These are phyloP conservation scores for Machaerirhynchus nigripectus DNA, from an alignment of 2,113 vertebrate species.

Conservation along the genomic window DNA sequence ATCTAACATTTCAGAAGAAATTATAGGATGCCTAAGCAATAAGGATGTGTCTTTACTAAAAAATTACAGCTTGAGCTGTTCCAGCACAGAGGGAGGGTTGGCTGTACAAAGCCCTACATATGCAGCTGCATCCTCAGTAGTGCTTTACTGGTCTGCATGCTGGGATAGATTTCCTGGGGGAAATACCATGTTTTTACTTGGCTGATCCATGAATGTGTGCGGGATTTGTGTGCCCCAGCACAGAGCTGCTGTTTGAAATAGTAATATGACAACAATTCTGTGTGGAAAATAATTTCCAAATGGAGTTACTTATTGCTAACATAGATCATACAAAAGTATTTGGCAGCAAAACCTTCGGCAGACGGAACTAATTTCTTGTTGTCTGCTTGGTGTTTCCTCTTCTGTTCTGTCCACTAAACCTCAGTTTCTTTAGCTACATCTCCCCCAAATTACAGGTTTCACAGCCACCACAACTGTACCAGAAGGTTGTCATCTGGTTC, in stretches of 20 bases:
- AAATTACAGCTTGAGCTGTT: neutral
- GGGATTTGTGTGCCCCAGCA: neutral
- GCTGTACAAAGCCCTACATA: neutral
- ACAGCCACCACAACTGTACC: neutral
- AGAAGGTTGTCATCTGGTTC: neutral
- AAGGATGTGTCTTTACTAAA: neutral
- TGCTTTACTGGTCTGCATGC: neutral
- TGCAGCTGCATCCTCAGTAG: neutral
- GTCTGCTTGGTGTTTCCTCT: neutral
- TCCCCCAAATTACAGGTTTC: neutral
- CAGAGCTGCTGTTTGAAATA: conserved; percentile 5
- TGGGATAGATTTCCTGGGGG: conserved; percentile 7
- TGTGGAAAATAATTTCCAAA: conserved; percentile 29
- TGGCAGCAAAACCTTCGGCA: conserved; percentile 22
- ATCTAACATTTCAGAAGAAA: neutral
- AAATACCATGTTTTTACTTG: neutral
- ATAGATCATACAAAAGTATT: neutral
- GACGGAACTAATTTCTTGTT: neutral
- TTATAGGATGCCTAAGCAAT: neutral
- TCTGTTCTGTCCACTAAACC: neutral
- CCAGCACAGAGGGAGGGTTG: neutral
- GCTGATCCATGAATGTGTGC: neutral
- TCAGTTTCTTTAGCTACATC: neutral
- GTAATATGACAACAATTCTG: neutral
- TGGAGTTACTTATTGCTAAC: conserved; percentile 36